Evolutionary conservation across 2,888 invertebrate species (phyloP), one percentile per base, ranked within the genome.

Genomic region (Hyppa rectilinea): DNA sequence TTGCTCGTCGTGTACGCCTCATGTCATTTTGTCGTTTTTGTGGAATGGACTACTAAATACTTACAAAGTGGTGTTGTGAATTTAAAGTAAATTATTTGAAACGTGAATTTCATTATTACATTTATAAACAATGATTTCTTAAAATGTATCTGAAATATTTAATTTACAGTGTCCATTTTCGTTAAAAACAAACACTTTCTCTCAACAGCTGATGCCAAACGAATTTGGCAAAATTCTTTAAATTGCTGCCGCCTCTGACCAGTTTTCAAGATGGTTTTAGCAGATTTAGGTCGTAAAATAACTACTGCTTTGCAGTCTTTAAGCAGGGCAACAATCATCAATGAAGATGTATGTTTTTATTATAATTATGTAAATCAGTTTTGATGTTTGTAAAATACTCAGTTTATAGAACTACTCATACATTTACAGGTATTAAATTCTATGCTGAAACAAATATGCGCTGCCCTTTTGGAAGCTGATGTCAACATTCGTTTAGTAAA

Each of bases 231-330:
- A 66, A 79, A 76, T 71, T 75, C 76, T 85, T 52, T 71, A 65
- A 36, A 62, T 70, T 72, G 47, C 45, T 71, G 49, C 67, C 40
- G 59, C 52, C 58, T 49, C 58, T 61, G 29, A 45, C 82, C 85
- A 79, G 75, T 79, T 79, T 85, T 81, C 92, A 97, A 96, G 92
- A 99, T 99, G 99, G 99, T 99, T 94, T 98, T 99, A 97, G 99
- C 99, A 89, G 99, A 99, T 97, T 97, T 99, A 94, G 99, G 99
- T 92, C 98, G 99, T 92, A 99, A 99, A 97, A 99, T 99, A 92
- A 99, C 99, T 90, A 98, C 99, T 94, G 99, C 99, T 80, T 96
- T 99, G 94, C 98, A 99, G 93, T 99, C 99, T 66, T 96, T 99
- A 84, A 99, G 99, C 96, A 99, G 99, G 96, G 99, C 99, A 76